Evolutionary conservation across 2,113 vertebrate genomes (phyloP), one percentile per base, ranked within the genome.

Genomic region (Lampris megalopsis): DNA sequence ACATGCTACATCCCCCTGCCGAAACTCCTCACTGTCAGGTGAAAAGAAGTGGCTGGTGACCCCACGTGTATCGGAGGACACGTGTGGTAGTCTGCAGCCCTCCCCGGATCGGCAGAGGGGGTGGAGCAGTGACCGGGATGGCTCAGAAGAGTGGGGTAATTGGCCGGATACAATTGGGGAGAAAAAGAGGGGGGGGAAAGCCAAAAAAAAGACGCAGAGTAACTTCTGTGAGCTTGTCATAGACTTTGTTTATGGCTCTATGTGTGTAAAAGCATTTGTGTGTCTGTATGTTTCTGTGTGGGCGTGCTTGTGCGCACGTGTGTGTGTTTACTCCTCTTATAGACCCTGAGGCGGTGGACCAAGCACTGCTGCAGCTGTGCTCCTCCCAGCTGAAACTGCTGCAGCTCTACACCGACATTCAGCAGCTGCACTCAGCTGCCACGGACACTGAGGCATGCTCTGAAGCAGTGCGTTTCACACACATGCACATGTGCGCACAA

Each of bases 311-410:
- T 61, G 3, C 48, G 37, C 8, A 48, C 47, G n/a, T 45, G 9
- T 68, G 48, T 64, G 1, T 82, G 2, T 59, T 45, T 4, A 10
- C 47, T 5, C 75, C 6, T 50, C 1, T 71, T 3, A 1, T 65
- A 99, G 98, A 97, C 64, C 85, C 95, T 0, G 96, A 97, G 66
- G 94, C 90, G 45, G 94, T 97, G 61, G 98, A 98, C 5, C 90
- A 95, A 86, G 95, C 87, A 1, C 86, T 99, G n/a, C 87, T 97
- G 1, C 96, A 96, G 66, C 95, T 97, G 77, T 99, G 97, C 70
- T 90, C 94, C 5, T 95, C 90, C 41, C 96, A 96, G 85, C 85
- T 97, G 61, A 97, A 95, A 73, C 87, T 99, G 45, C 94, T 99
- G 2, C 95, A 94, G 74, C 97, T 99, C 66, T 97, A 97, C 89